Conservation (phyloP, 2,888 invertebrate genomes). For the Crematogaster levior region DNA sequence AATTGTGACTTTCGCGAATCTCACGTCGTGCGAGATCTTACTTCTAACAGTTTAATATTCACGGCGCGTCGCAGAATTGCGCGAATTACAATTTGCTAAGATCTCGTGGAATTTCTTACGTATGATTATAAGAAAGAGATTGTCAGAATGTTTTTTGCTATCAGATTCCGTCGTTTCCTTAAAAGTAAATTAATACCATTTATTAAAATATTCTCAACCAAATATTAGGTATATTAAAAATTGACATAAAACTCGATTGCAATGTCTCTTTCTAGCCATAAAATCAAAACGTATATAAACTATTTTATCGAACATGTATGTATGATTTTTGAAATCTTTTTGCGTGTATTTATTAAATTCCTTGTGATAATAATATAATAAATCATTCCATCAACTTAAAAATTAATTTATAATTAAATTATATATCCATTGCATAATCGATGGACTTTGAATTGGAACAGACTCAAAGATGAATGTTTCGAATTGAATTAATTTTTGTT, state of each 20-base stretch:
- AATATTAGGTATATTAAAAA: not conserved
- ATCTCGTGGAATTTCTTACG: not conserved
- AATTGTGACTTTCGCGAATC: slow-evolving; percentile 22
- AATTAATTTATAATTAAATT: not conserved
- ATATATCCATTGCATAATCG: not conserved
- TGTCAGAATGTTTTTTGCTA: not conserved
- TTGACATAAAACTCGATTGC: not conserved
- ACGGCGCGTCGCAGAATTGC: not conserved
- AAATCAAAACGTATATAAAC: not conserved
- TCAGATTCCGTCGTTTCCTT: not conserved
- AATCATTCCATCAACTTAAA: not conserved
- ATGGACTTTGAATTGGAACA: not conserved
- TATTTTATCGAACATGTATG: not conserved
- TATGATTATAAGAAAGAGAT: not conserved
- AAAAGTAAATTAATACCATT: not conserved
- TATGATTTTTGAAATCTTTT: not conserved
- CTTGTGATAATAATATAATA: not conserved
- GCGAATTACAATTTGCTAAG: slow-evolving; percentile 37
- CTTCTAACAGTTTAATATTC: slow-evolving; percentile 41
- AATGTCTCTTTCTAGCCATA: not conserved
- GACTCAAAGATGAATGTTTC: not conserved
- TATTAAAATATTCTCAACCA: not conserved
- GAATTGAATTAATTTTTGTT: not conserved
- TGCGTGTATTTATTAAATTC: not conserved
- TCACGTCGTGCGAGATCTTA: slow-evolving; percentile 3